Percentiles rank a stretch among this genome's conserved stretches.
Conservation (phyloP, 2,113 vertebrate genomes). For the Leptobrachium ailaonicum region DNA sequence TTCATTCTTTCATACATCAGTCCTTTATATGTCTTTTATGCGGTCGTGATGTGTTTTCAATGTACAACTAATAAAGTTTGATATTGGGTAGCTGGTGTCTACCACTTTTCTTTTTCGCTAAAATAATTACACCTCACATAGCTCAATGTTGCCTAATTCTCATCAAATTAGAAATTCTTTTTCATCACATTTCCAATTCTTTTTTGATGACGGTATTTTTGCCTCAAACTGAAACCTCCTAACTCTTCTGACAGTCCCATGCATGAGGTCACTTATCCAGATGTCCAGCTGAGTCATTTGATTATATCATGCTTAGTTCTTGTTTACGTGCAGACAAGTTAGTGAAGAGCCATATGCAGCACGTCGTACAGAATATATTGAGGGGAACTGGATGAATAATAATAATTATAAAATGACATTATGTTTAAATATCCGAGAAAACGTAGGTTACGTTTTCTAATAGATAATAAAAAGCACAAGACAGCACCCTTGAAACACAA, state of each 20-base stretch:
- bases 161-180: too few relatives aligned
- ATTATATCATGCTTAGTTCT: slow-evolving; percentile 1
- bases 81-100: too few relatives aligned
- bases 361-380: not conserved
- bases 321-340: not conserved
- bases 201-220: too few relatives aligned
- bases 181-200: too few relatives aligned
- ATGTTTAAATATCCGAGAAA: not conserved
- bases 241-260: not conserved
- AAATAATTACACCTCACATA: too few relatives aligned
- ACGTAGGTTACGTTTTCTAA: slow-evolving; percentile 6
- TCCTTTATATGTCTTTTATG: too few relatives aligned
- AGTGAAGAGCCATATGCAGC: not conserved
- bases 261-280: slow-evolving; percentile 12
- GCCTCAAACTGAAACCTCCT: not conserved
- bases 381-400: not conserved
- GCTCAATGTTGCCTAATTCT: too few relatives aligned
- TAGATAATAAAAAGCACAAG: not conserved
- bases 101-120: too few relatives aligned
- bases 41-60: too few relatives aligned
- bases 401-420: not conserved
- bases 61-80: too few relatives aligned
- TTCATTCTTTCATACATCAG: too few relatives aligned
- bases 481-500: slow-evolving; percentile 15
- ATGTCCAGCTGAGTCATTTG: not conserved